A percentile compares a stretch with the other conserved stretches of the same genome.
Evolutionary conservation across 1,140 invertebrate species (phyloP).

Genomic region (Aphelinus certus): DNA sequence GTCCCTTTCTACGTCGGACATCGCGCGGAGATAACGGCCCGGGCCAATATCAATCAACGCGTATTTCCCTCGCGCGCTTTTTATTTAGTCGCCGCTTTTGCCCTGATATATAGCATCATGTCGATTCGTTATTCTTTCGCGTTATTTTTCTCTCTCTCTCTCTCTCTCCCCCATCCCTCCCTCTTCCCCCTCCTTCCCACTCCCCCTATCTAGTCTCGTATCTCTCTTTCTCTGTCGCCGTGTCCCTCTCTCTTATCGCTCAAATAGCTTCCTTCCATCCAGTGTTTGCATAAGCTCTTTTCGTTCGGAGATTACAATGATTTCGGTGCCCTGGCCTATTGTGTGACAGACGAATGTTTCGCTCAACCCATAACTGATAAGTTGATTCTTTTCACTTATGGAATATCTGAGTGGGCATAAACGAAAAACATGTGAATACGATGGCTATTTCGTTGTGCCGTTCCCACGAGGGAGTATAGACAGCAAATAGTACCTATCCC

Average conservation of each 20-base stretch:
- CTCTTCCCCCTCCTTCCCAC: not conserved
- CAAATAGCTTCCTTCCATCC: not conserved
- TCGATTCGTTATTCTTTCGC: constrained; percentile 12
- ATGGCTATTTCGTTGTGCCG: no score
- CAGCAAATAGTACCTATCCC: no score
- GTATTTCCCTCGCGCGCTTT: constrained; percentile 7
- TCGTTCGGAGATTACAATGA: no score
- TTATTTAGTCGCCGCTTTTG: constrained; percentile 18
- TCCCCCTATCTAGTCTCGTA: not conserved
- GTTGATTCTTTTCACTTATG: no score
- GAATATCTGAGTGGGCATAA: no score
- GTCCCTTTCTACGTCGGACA: constrained; percentile 1
- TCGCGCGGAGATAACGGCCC: constrained; percentile 27
- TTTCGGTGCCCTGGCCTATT: no score
- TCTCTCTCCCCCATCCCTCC: not conserved
- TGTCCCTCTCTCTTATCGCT: not conserved
- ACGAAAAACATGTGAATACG: no score
- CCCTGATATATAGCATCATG: constrained; percentile 13
- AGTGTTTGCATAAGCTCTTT: not conserved
- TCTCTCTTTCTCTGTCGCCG: not conserved
- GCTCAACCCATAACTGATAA: no score
- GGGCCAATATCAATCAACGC: constrained; percentile 38
- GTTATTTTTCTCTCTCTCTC: constrained; percentile 2
- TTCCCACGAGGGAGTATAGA: no score
- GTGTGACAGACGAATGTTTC: no score